These are phyloP conservation scores for Barbus barbus DNA, from an alignment of 2,113 vertebrate genomes.

Conservation along the genomic window DNA sequence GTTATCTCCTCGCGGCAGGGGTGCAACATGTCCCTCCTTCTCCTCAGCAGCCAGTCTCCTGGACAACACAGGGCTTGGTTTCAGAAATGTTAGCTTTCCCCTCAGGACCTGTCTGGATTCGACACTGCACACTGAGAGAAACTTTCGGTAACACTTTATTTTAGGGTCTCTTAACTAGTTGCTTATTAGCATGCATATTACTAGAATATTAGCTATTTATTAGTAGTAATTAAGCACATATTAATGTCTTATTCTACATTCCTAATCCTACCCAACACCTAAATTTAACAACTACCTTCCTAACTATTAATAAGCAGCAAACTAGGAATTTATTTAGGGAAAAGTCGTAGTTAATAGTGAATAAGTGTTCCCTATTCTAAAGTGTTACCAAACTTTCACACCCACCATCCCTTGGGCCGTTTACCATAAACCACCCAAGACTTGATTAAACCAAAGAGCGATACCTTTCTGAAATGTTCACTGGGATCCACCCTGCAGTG, in stretches of 20 bases:
- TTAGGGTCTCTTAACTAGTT: too few species aligned
- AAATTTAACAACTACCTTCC: too few species aligned
- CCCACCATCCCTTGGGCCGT: neutral
- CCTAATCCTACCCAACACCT: too few species aligned
- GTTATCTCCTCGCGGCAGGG: constrained; percentile 54
- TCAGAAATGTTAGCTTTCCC: constrained; percentile 55
- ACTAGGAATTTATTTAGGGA: too few species aligned
- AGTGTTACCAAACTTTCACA: constrained; percentile 26
- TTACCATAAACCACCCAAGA: constrained; percentile 25
- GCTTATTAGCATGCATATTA: too few species aligned
- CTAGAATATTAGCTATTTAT: too few species aligned
- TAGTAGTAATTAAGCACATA: too few species aligned
- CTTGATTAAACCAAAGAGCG: constrained; percentile 19
- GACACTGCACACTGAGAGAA: constrained; percentile 33
- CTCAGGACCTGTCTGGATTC: constrained; percentile 48
- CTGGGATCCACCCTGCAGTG: constrained; percentile 6
- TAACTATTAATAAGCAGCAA: too few species aligned
- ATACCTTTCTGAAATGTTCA: constrained; percentile 38
- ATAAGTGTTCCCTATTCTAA: too few species aligned
- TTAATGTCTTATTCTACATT: too few species aligned
- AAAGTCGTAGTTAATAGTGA: too few species aligned
- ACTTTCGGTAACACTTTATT: too few species aligned
- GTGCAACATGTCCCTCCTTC: constrained; percentile 37
- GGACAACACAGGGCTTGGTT: constrained; percentile 38
- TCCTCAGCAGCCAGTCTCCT: constrained; percentile 38